Evolutionary conservation across 2,797 vertebrate species (phyloP).

Genomic region (Artibeus jamaicensis): DNA sequence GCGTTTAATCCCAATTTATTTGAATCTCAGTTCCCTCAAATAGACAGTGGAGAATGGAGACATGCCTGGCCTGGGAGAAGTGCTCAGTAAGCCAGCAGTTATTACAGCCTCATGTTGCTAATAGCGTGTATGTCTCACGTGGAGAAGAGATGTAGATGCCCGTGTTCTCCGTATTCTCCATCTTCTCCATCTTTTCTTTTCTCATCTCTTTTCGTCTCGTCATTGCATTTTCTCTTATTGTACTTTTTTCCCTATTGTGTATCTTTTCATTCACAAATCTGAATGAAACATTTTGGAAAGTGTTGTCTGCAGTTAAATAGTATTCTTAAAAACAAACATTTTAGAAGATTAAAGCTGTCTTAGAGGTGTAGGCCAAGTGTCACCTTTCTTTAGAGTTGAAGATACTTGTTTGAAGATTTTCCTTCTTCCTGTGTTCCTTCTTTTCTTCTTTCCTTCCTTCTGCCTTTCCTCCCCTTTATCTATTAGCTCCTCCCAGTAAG

Average conservation of each 20-base stretch:
- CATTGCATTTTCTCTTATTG: neutral
- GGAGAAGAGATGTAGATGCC: neutral
- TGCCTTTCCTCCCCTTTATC: neutral
- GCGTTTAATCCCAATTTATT: neutral
- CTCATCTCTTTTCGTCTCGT: neutral
- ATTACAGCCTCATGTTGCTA: rapidly evolving
- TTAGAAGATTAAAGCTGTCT: neutral
- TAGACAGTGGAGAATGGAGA: neutral
- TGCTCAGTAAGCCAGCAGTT: neutral
- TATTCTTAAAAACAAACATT: neutral
- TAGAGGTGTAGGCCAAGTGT: neutral
- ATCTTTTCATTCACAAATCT: neutral
- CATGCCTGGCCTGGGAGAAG: neutral
- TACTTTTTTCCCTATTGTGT: neutral
- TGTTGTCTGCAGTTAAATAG: neutral
- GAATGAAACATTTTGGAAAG: neutral
- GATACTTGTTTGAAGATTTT: neutral
- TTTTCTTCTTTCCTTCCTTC: neutral
- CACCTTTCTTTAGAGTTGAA: neutral
- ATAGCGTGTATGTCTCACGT: rapidly evolving
- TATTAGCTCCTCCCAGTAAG: neutral
- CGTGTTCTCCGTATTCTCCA: neutral
- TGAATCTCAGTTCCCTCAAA: neutral
- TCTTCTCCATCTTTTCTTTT: neutral
- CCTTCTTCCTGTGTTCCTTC: neutral